A percentile compares a stretch with the other conserved stretches of the same genome.
Evolutionary conservation across 2,113 vertebrate genomes (phyloP).

Genomic region (Passer domesticus): DNA sequence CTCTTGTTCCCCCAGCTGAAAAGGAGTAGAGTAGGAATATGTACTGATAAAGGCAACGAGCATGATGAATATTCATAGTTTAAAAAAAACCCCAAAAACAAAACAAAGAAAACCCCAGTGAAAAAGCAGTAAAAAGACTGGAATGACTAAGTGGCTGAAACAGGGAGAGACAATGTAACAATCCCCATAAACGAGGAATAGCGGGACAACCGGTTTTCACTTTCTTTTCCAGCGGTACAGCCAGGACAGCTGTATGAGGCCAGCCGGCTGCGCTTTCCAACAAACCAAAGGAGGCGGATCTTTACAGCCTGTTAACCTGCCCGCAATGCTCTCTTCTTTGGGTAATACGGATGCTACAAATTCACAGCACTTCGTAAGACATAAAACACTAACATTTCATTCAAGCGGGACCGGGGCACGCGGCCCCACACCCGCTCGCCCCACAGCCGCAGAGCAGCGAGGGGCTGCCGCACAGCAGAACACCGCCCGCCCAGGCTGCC

Average conservation of each 20-base stretch:
- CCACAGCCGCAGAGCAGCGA: accelerated
- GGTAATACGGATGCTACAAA: not conserved
- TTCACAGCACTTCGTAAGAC: not conserved
- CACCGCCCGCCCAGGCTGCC: accelerated
- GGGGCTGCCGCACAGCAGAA: accelerated
- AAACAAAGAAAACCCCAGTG: not conserved
- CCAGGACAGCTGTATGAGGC: not conserved
- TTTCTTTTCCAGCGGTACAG: not conserved
- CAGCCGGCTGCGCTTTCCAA: not conserved
- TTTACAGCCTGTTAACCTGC: not conserved
- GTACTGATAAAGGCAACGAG: not conserved
- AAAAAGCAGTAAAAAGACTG: not conserved
- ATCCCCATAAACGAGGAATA: accelerated
- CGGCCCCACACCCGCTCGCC: accelerated
- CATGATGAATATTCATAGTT: not conserved
- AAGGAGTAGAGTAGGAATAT: not conserved
- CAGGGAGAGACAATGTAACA: not conserved
- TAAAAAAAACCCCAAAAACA: not conserved
- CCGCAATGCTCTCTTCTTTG: not conserved
- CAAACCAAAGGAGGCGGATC: not conserved
- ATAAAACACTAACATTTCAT: not conserved
- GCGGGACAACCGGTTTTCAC: not conserved
- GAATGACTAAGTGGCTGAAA: not conserved
- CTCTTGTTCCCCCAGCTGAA: not conserved
- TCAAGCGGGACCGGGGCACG: not conserved